Percentiles rank a stretch among this genome's conserved stretches.
Evolutionary conservation across 2,888 invertebrate genomes (phyloP).

Genomic region (Agriopis leucophaearia): DNA sequence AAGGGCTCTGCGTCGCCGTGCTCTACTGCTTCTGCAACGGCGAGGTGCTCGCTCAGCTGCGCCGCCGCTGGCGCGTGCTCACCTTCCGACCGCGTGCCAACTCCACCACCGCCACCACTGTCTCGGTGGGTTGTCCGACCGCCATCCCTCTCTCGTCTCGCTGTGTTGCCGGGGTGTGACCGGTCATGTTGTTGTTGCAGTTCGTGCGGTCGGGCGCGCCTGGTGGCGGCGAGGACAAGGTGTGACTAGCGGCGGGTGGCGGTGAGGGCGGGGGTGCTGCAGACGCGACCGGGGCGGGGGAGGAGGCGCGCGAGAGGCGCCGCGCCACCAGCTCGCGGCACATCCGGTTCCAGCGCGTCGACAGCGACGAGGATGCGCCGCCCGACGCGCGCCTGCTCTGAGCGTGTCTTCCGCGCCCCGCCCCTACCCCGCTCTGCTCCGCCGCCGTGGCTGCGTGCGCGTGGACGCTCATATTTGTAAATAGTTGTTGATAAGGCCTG

Average conservation of each 20-base stretch:
- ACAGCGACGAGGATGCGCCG: slow-evolving; percentile 79
- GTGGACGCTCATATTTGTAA: slow-evolving; percentile 21
- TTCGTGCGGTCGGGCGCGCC: slow-evolving; percentile 91
- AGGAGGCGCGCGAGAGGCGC: slow-evolving; percentile 45
- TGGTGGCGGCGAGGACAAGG: slow-evolving; percentile 91
- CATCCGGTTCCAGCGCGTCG: slow-evolving; percentile 79
- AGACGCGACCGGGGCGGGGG: slow-evolving; percentile 41
- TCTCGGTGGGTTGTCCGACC: slow-evolving; percentile 89
- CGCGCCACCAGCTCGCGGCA: slow-evolving; percentile 59
- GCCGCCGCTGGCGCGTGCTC: slow-evolving; percentile 94
- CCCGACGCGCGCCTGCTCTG: slow-evolving; percentile 70
- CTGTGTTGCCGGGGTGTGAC: slow-evolving; percentile 28
- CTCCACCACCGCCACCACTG: slow-evolving; percentile 94
- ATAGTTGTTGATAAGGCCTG: background rate
- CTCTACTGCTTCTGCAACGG: slow-evolving; percentile 98
- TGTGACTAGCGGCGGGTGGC: slow-evolving; percentile 89
- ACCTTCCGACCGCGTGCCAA: slow-evolving; percentile 93
- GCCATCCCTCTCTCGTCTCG: slow-evolving; percentile 26
- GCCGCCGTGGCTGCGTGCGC: slow-evolving; percentile 23
- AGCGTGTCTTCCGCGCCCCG: slow-evolving; percentile 40
- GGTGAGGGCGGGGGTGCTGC: slow-evolving; percentile 42
- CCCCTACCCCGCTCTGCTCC: slow-evolving; percentile 31
- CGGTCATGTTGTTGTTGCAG: slow-evolving; percentile 80
- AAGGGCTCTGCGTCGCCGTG: slow-evolving; percentile 97
- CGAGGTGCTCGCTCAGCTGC: slow-evolving; percentile 95